phyloP scores from a whole-genome alignment of 2,113 vertebrate species.

The Paratilapia polleni region DNA sequence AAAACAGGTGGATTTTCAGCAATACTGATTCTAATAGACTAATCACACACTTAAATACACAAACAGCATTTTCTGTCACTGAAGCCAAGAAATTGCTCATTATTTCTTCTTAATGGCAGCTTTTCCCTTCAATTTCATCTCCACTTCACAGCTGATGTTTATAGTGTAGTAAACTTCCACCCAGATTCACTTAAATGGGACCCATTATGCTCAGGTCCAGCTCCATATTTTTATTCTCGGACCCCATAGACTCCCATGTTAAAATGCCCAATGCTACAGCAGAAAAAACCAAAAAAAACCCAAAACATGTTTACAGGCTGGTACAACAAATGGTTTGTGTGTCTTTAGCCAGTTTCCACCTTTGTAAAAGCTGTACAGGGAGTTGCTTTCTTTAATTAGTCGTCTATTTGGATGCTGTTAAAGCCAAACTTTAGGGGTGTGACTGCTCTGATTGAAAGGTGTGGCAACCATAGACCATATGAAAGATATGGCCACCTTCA shows the following conservation, averaged over 20 bases:
- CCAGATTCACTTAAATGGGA: not conserved
- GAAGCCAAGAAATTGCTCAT: not conserved
- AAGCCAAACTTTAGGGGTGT: too few species aligned
- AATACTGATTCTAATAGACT: conserved; percentile 35
- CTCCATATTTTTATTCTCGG: not conserved
- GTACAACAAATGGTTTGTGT: not conserved
- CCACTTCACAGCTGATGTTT: not conserved
- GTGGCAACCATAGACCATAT: too few species aligned
- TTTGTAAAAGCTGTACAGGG: not conserved
- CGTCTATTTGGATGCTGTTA: too few species aligned
- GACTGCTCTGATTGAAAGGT: too few species aligned
- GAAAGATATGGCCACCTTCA: not conserved
- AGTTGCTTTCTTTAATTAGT: too few species aligned
- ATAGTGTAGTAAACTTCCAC: not conserved
- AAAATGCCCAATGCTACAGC: not conserved
- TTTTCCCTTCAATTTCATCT: not conserved
- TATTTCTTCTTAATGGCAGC: not conserved
- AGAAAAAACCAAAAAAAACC: too few species aligned
- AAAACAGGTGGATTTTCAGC: not conserved
- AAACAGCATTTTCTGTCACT: conserved; percentile 1
- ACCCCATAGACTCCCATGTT: not conserved
- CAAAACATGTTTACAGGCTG: not conserved
- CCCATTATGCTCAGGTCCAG: not conserved
- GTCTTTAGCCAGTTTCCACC: not conserved
- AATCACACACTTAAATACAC: conserved; percentile 43